These are phyloP conservation scores for Heliconius nattereri DNA, from an alignment of 1,140 invertebrate genomes.

Conservation along the genomic window DNA sequence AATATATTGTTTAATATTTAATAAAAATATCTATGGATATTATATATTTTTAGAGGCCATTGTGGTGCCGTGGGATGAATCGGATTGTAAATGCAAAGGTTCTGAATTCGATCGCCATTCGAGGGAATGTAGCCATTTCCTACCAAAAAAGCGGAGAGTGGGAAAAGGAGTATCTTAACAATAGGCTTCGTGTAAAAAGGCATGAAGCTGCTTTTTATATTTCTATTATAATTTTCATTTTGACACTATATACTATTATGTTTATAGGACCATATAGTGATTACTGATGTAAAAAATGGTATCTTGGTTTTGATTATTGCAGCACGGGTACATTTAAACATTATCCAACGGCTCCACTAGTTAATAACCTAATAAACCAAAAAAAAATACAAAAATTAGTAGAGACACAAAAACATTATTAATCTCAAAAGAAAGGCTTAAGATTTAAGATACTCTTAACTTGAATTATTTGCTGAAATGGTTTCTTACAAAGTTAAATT, in stretches of 20 bases:
- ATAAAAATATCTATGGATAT: background rate
- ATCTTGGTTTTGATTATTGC: too few species aligned
- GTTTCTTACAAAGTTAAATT: conserved; percentile 7
- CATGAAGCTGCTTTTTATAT: too few species aligned
- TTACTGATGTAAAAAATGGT: too few species aligned
- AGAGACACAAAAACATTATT: background rate
- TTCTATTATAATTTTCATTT: too few species aligned
- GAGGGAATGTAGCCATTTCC: background rate
- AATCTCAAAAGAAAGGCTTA: background rate
- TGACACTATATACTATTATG: too few species aligned
- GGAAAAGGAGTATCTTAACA: too few species aligned
- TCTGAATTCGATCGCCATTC: background rate
- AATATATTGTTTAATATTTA: conserved; percentile 5
- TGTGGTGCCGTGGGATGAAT: background rate
- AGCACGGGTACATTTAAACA: too few species aligned
- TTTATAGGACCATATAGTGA: too few species aligned
- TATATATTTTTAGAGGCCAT: background rate
- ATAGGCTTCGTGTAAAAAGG: too few species aligned
- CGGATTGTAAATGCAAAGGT: background rate
- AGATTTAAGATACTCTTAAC: conserved; percentile 4
- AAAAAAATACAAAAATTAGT: background rate
- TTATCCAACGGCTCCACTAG: too few species aligned
- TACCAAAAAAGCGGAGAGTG: too few species aligned
- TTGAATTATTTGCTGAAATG: background rate
- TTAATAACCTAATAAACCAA: too few species aligned